These are phyloP conservation scores for Philereme vetulata DNA, from an alignment of 2,888 invertebrate genomes.

Conservation along the genomic window DNA sequence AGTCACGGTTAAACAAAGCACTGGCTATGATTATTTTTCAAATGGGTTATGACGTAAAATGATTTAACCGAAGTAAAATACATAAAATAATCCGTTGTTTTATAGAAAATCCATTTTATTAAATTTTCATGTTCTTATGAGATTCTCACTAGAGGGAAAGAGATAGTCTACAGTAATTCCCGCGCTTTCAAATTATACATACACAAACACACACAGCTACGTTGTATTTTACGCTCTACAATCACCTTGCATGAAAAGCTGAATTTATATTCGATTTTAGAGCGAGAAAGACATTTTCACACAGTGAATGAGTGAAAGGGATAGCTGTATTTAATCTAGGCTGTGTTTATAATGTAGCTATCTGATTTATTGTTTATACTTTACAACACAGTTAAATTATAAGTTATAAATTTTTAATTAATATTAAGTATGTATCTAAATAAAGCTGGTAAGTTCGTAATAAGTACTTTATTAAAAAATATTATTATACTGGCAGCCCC, in stretches of 20 bases:
- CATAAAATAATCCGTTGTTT: neutral
- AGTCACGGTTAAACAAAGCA: neutral
- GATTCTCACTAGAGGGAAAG: constrained; percentile 26
- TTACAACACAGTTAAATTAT: too few relatives aligned
- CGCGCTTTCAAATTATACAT: constrained; percentile 18
- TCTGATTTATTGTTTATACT: too few relatives aligned
- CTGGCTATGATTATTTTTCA: neutral
- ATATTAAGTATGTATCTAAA: too few relatives aligned
- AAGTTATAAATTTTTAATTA: too few relatives aligned
- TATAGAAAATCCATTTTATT: neutral
- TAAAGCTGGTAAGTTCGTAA: too few relatives aligned
- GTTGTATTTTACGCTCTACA: neutral
- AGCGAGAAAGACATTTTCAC: neutral
- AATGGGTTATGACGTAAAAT: neutral
- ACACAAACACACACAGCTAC: neutral
- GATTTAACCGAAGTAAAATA: neutral
- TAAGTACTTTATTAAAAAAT: too few relatives aligned
- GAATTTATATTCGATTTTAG: neutral
- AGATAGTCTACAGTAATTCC: constrained; percentile 28
- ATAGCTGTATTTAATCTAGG: neutral
- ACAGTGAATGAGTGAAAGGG: neutral
- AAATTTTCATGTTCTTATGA: constrained; percentile 12
- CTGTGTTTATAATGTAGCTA: too few relatives aligned
- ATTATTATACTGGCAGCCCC: constrained; percentile 21
- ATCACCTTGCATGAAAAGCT: neutral